A percentile compares a stretch with the other conserved stretches of the same genome.
Conservation (phyloP, 2,797 vertebrate genomes). For the Pseudopleuronectes americanus region DNA sequence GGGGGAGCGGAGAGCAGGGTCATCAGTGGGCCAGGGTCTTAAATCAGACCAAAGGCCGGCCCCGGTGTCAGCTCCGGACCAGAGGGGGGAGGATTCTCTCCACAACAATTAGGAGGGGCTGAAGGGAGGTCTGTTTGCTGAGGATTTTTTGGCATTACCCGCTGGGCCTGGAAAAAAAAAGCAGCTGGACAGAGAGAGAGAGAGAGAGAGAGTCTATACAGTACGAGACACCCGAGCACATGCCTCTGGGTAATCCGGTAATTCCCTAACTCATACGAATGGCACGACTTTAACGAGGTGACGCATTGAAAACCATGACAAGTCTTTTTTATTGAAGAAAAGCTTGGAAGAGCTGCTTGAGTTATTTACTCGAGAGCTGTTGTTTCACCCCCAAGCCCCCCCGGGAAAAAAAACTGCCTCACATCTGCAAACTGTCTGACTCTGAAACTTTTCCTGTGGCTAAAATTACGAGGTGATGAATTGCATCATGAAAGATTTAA, state of each 20-base stretch:
- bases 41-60: slow-evolving; percentile 79
- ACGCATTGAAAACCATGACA: slow-evolving; percentile 59
- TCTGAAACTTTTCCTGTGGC: slow-evolving; percentile 59
- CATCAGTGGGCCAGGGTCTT: slow-evolving; percentile 80
- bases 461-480: slow-evolving; percentile 70
- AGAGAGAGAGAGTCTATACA: slow-evolving; percentile 63
- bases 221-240: slow-evolving; percentile 48
- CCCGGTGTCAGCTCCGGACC: slow-evolving; percentile 69
- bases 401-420: slow-evolving; percentile 33
- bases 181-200: slow-evolving; percentile 72
- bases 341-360: slow-evolving; percentile 37
- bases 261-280: slow-evolving; percentile 65
- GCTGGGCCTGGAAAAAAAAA: slow-evolving; percentile 67
- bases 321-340: slow-evolving; percentile 53
- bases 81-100: slow-evolving; percentile 67
- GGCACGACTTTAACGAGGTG: slow-evolving; percentile 64
- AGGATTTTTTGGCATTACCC: slow-evolving; percentile 59
- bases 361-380: slow-evolving; percentile 64
- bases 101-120: slow-evolving; percentile 70
- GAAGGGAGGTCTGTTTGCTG: slow-evolving; percentile 66
- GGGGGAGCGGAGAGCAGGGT: slow-evolving; percentile 67
- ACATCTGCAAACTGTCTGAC: slow-evolving; percentile 69
- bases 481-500: slow-evolving; percentile 70
- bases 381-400: slow-evolving; percentile 46
- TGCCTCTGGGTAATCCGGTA: slow-evolving; percentile 63